Evolutionary conservation across 1,140 invertebrate species (phyloP), one percentile per base, ranked within the genome.

Genomic region (Episyrphus balteatus): DNA sequence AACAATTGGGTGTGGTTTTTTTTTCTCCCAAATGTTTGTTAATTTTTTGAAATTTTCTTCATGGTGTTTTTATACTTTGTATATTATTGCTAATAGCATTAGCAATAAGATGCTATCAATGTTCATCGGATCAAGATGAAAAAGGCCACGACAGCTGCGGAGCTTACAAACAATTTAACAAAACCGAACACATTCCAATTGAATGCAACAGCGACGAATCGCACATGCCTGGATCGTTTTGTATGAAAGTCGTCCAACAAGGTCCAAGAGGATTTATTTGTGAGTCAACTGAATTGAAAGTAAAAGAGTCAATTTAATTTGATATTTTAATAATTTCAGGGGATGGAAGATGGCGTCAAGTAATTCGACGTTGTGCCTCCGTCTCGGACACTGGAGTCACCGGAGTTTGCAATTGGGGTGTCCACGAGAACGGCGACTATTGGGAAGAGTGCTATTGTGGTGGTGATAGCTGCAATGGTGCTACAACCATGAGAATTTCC

Each of bases 381-480:
- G 86, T 93, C 2, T 80, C 88, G 8, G 88, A 89, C 51, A 92
- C 84, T 30, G 90, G 90, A 55, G 88, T 90, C 0, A 92, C 88
- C 1, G 86, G 86, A 36, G 88, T 91, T 2, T 95, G 91, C 58
- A 93, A 94, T 62, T 94, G 91, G 90, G 91, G 91, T 13, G 88
- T 93, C 12, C 82, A 88, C 53, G 82, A 88, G 47, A 93, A 94
- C 59, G 89, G 90, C 5, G 86, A 90, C 1, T 95, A 92, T 59
- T 95, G 90, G 90, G 88, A 95, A 66, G 88, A 93, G 64, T 95
- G 91, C 61, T 94, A 92, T 56, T 95, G 91, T 68, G 86, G 88
- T 1, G 77, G 82, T 50, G 88, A 94, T 63, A 80, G 81, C 51
- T 95, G 91, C 59, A 95, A 94, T 67, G 57, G 58, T 10, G 49